Evolutionary conservation across 2,113 vertebrate species (phyloP).

Genomic region (Grammomys dolichurus): DNA sequence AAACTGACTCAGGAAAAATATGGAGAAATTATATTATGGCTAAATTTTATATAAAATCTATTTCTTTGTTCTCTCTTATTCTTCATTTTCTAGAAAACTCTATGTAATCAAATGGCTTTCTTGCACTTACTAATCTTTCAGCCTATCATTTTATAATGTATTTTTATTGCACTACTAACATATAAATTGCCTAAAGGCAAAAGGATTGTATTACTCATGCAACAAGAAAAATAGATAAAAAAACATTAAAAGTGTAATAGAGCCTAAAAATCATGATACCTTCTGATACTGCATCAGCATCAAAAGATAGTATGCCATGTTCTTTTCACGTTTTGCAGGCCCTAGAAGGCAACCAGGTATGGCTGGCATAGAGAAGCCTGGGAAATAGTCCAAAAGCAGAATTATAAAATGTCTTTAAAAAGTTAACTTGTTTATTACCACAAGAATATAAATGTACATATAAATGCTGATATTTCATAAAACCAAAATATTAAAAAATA

Average conservation of each 20-base stretch:
- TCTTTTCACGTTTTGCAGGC: neutral
- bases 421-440: slow-evolving; percentile 13
- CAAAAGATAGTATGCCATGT: neutral
- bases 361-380: neutral
- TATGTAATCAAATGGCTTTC: neutral
- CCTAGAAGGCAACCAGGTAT: neutral
- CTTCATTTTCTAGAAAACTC: neutral
- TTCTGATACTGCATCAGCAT: neutral
- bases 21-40: neutral
- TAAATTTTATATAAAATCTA: neutral
- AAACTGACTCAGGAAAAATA: neutral
- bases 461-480: slow-evolving; percentile 22
- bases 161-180: neutral
- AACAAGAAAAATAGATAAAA: slow-evolving; percentile 26
- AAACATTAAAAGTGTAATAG: neutral
- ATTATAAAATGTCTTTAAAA: neutral
- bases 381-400: slow-evolving; percentile 33
- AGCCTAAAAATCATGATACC: slow-evolving; percentile 34
- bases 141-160: neutral
- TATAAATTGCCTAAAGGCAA: slow-evolving; percentile 28
- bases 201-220: neutral
- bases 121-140: slow-evolving; percentile 18
- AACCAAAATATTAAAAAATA: neutral
- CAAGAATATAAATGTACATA: neutral
- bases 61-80: neutral